phyloP scores from a whole-genome alignment of 1,140 invertebrate genomes.

The Apis dorsata region DNA sequence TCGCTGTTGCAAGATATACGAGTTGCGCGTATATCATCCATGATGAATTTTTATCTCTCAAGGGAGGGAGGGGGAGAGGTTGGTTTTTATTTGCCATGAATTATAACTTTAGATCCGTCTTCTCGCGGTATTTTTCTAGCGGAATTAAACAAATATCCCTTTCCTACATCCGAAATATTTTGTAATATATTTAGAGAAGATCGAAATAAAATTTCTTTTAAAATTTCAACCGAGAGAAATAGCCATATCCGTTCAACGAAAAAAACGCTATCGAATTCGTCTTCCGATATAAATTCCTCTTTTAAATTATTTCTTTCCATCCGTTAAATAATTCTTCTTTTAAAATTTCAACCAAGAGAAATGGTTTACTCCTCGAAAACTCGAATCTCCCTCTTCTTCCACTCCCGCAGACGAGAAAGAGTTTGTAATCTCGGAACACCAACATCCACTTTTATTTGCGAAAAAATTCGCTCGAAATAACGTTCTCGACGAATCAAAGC shows the following conservation, averaged over 20 bases:
- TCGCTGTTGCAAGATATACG: not conserved
- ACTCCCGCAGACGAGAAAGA: not conserved
- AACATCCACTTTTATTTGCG: conserved; percentile 11
- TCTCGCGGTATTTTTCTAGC: too few species aligned
- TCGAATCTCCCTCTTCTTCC: not conserved
- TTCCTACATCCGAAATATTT: too few species aligned
- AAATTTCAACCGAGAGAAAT: too few species aligned
- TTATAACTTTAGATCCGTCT: not conserved
- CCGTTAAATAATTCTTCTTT: not conserved
- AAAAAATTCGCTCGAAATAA: conserved; percentile 19
- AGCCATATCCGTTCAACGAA: too few species aligned
- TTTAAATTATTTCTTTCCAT: too few species aligned
- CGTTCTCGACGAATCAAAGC: not conserved
- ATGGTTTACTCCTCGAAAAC: not conserved
- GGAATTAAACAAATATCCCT: too few species aligned
- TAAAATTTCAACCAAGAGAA: not conserved
- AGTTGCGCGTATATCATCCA: not conserved
- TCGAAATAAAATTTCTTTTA: too few species aligned
- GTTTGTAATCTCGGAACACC: not conserved
- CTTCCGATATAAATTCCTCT: too few species aligned
- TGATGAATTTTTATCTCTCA: not conserved
- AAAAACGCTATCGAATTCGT: too few species aligned
- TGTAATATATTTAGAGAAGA: too few species aligned
- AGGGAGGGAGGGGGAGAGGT: too few species aligned
- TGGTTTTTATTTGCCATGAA: not conserved